A percentile compares a stretch with the other conserved stretches of the same genome.
Evolutionary conservation across 2,113 vertebrate genomes (phyloP).

Genomic region (Alouatta palliata): DNA sequence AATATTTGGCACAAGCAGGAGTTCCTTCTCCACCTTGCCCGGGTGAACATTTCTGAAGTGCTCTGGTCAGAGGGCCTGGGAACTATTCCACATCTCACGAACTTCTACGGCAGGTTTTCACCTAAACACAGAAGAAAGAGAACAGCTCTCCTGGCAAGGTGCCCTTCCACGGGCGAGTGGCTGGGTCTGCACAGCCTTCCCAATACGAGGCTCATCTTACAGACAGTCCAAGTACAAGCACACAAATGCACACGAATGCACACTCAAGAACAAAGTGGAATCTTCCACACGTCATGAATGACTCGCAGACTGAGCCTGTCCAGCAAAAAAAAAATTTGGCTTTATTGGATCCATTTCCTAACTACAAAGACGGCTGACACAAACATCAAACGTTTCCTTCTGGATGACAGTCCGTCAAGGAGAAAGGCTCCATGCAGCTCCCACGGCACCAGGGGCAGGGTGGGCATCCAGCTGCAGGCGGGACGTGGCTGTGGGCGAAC

Average conservation of each 20-base stretch:
- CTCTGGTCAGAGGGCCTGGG: conserved; percentile 34
- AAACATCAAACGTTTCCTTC: conserved; percentile 50
- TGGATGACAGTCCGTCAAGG: conserved; percentile 69
- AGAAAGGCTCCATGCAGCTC: conserved; percentile 81
- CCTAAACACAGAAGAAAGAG: background rate
- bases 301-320: conserved; percentile 73
- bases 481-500: conserved; percentile 66
- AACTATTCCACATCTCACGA: background rate
- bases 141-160: conserved; percentile 29
- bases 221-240: background rate
- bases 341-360: conserved; percentile 85
- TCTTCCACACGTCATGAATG: conserved; percentile 58
- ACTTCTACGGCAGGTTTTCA: conserved; percentile 32
- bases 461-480: conserved; percentile 68
- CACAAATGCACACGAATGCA: background rate
- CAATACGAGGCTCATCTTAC: conserved; percentile 47
- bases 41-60: conserved; percentile 53
- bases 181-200: background rate
- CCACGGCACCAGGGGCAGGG: conserved; percentile 70
- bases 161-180: background rate
- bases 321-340: conserved; percentile 79
- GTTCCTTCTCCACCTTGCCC: conserved; percentile 38
- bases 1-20: conserved; percentile 65
- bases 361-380: conserved; percentile 81
- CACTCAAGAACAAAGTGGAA: background rate